Evolutionary conservation across 2,797 vertebrate genomes (phyloP).

Genomic region (Tangara arthus): DNA sequence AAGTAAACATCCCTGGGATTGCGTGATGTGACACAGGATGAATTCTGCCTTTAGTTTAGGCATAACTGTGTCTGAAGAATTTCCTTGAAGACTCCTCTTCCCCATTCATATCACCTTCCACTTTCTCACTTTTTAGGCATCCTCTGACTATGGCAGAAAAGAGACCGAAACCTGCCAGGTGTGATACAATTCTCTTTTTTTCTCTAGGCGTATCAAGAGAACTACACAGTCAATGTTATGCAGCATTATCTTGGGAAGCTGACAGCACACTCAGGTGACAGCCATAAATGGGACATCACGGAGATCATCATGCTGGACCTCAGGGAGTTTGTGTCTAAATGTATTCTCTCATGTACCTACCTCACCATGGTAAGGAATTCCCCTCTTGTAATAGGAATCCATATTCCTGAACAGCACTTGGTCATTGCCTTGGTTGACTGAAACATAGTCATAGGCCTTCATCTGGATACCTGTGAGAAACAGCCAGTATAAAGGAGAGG

Average conservation of each 20-base stretch:
- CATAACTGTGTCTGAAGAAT: background rate
- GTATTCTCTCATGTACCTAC: background rate
- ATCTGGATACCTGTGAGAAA: conserved; percentile 55
- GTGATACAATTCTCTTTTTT: background rate
- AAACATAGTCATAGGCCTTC: background rate
- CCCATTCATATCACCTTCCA: background rate
- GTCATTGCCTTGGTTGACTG: background rate
- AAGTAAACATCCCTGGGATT: background rate
- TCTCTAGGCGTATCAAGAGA: background rate
- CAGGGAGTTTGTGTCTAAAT: background rate
- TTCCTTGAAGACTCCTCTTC: background rate
- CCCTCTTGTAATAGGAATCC: conserved; percentile 62
- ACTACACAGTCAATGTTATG: background rate
- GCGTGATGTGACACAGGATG: background rate
- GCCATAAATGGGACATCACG: background rate
- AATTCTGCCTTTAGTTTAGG: background rate
- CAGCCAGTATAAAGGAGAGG: background rate
- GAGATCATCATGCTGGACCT: background rate
- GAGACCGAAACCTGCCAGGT: background rate
- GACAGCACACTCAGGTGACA: background rate
- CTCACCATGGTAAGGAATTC: conserved; percentile 63
- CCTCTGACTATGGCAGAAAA: background rate
- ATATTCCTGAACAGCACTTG: conserved; percentile 40
- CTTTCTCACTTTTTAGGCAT: background rate
- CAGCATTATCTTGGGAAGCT: background rate